These are phyloP conservation scores for Melitaea cinxia DNA, from an alignment of 1,140 invertebrate species.

Conservation along the genomic window DNA sequence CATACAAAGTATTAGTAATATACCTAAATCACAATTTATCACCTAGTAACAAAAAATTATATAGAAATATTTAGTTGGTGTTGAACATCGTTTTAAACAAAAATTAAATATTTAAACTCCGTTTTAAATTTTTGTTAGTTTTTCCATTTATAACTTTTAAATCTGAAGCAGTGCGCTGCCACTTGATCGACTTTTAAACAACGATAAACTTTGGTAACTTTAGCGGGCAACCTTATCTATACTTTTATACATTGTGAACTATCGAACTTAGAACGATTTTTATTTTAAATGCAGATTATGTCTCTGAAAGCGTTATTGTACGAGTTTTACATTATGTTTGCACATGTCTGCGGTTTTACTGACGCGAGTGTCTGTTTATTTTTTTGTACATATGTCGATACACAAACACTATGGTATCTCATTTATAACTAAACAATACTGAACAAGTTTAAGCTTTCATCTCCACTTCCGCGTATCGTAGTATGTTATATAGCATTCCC, in stretches of 20 bases:
- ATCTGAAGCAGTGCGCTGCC: conserved; percentile 13
- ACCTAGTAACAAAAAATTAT: not conserved
- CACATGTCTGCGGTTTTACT: too few relatives aligned
- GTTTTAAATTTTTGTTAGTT: conserved; percentile 6
- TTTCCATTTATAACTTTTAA: conserved; percentile 15
- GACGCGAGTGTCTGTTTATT: too few relatives aligned
- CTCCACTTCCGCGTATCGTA: too few relatives aligned
- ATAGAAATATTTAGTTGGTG: not conserved
- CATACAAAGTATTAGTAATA: too few relatives aligned
- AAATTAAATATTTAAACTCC: not conserved
- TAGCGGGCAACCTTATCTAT: not conserved
- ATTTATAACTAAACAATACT: too few relatives aligned
- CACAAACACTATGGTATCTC: too few relatives aligned
- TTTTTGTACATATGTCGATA: too few relatives aligned
- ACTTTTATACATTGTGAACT: conserved; percentile 5
- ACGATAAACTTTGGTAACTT: conserved; percentile 9
- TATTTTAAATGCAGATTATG: not conserved
- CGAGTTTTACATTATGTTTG: too few relatives aligned
- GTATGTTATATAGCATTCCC: too few relatives aligned
- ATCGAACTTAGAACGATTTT: conserved; percentile 1
- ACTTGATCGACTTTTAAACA: conserved; percentile 14
- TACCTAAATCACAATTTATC: too few relatives aligned
- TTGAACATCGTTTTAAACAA: not conserved
- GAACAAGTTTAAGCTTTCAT: too few relatives aligned
- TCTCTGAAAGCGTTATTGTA: not conserved